Base-by-base conservation (phyloP, 2,888 invertebrate species). In the Sacculina carcini region DNA sequence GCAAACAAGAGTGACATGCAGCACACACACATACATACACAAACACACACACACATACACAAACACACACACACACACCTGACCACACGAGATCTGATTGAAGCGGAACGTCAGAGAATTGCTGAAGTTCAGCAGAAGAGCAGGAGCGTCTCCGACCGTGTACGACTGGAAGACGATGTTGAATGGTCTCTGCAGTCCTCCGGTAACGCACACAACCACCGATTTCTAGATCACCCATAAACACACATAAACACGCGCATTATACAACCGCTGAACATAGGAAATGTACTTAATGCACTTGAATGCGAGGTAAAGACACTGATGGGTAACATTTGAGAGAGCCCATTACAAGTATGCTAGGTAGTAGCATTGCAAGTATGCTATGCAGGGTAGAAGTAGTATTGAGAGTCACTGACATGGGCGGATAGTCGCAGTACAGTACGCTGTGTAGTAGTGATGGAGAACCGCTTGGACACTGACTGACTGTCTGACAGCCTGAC, bases 361-460 rank as follows among this genome's bases (percentile, higher is more conserved):
- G 31, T 16, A 47, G 9, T 16, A 28, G 16, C n/a, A 2, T 5
- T 31, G 34, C n/a, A 34, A 34, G n/a, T 12, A 26, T 19, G n/a
- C n/a, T 44, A 44, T 44, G 23, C 23, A 44, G 19, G 23, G 16
- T 19, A n/a, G 3, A n/a, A 29, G 12, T 12, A 14, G 23, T 38
- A 12, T 3, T 2, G 46, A 42, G 28, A 21, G 21, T 31, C 52
- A 66, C 71, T 71, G 62, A 82, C 82, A 66, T 82, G 82, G 66
- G 76, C 77, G 61, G 82, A 81, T 80, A 84, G 81, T 59, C 82
- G 69, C 3, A 85, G 69, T 3, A 82, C 79, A 0, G 81, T 81
- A 53, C 71, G 73, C 58, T 81, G 79, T 26, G 71, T 68, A 52
- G 64, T 71, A 7, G 76, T 74, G 58, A 83, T 76, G 12, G 75